Conservation (phyloP, 1,140 invertebrate genomes). For the Drosophila mojavensis region DNA sequence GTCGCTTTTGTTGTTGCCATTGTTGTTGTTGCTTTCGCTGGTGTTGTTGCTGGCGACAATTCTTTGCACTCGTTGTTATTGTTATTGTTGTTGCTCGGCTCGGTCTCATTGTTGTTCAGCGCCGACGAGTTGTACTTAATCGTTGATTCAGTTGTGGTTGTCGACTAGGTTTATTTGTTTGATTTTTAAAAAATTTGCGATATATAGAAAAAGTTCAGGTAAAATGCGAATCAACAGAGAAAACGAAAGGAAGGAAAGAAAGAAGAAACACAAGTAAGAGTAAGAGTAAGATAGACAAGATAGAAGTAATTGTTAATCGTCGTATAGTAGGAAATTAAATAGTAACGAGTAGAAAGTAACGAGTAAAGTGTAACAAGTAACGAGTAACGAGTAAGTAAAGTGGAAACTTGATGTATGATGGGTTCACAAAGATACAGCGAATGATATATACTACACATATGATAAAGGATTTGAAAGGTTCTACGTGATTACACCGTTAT, state of each 20-base stretch:
- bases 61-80: conserved; percentile 32
- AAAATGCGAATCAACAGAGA: conserved; percentile 61
- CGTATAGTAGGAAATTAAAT: conserved; percentile 44
- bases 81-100: conserved; percentile 31
- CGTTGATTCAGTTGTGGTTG: conserved; percentile 57
- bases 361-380: conserved; percentile 39
- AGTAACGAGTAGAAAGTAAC: conserved; percentile 41
- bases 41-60: conserved; percentile 6
- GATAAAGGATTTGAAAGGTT: background rate
- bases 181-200: conserved; percentile 48
- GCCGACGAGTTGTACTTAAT: conserved; percentile 55
- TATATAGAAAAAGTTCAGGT: conserved; percentile 54
- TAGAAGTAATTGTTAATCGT: conserved; percentile 59
- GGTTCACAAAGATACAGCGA: background rate
- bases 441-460: conserved; percentile 5
- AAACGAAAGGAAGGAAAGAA: conserved; percentile 71
- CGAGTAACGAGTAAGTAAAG: conserved; percentile 24
- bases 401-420: conserved; percentile 9
- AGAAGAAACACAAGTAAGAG: conserved; percentile 70
- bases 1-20: conserved; percentile 12
- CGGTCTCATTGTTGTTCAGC: conserved; percentile 59
- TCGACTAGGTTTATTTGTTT: conserved; percentile 37
- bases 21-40: conserved; percentile 8
- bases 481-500: conserved; percentile 14
- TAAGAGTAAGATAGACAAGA: conserved; percentile 74